phyloP scores from a whole-genome alignment of 2,797 vertebrate genomes.

The Lutjanus campechanus region DNA sequence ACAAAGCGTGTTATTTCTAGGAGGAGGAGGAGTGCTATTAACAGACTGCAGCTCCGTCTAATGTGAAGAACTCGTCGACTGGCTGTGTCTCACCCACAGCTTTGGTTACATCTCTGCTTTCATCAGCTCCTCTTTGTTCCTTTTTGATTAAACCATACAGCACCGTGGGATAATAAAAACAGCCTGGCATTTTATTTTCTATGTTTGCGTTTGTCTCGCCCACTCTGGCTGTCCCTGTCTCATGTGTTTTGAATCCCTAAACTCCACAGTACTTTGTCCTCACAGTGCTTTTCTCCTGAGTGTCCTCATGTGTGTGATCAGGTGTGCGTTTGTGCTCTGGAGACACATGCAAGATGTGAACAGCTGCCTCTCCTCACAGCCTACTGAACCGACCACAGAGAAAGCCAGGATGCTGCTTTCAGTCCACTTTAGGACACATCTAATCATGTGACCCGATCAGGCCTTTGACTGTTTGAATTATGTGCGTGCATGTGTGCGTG shows the following conservation, averaged over 20 bases:
- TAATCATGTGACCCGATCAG: conserved; percentile 35
- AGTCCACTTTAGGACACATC: conserved; percentile 37
- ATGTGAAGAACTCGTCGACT: conserved; percentile 34
- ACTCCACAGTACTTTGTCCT: conserved; percentile 40
- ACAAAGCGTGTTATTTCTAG: conserved; percentile 63
- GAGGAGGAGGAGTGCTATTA: conserved; percentile 55
- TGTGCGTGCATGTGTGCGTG: conserved; percentile 14
- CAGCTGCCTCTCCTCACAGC: conserved; percentile 57
- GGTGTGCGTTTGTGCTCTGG: conserved; percentile 55
- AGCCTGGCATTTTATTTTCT: conserved; percentile 20
- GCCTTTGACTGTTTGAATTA: conserved; percentile 41
- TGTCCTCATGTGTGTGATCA: conserved; percentile 53
- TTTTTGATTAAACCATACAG: conserved; percentile 32
- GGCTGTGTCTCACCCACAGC: conserved; percentile 48
- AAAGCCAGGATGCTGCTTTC: conserved; percentile 41
- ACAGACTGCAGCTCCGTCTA: conserved; percentile 41
- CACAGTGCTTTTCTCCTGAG: conserved; percentile 55
- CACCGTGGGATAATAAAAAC: conserved; percentile 35
- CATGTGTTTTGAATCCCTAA: conserved; percentile 31
- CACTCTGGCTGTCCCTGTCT: conserved; percentile 14
- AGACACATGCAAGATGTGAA: conserved; percentile 47
- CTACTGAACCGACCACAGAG: conserved; percentile 12
- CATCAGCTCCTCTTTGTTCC: conserved; percentile 51
- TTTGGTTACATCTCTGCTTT: conserved; percentile 50
- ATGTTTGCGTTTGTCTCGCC: conserved; percentile 7